These are phyloP conservation scores for Lissonota sp. DNA, from an alignment of 2,888 invertebrate species.

Conservation along the genomic window DNA sequence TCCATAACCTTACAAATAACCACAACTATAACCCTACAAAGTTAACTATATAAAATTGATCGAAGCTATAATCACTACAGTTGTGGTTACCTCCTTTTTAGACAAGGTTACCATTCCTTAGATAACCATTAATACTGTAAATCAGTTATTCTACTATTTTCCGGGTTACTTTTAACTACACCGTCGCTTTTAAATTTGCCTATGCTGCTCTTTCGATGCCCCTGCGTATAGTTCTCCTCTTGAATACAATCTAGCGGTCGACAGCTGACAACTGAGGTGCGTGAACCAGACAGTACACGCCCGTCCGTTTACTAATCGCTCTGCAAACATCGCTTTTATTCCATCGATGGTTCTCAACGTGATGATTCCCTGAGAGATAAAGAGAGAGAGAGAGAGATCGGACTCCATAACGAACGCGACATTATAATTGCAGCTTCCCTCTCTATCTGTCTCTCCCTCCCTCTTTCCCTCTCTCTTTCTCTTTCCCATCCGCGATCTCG, in stretches of 20 bases:
- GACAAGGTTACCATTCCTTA: too few species aligned
- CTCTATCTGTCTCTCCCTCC: slow-evolving; percentile 20
- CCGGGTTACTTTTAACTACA: slow-evolving; percentile 4
- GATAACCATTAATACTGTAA: too few species aligned
- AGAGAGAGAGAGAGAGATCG: too few species aligned
- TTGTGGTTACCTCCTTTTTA: too few species aligned
- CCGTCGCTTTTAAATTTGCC: slow-evolving; percentile 26
- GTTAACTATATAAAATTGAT: too few species aligned
- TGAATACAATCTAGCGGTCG: slow-evolving; percentile 54
- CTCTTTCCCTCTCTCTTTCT: slow-evolving; percentile 13
- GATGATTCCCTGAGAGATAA: neutral
- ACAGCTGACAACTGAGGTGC: slow-evolving; percentile 80
- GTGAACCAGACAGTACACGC: slow-evolving; percentile 81
- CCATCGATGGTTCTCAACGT: slow-evolving; percentile 74
- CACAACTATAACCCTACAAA: too few species aligned
- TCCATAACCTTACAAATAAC: too few species aligned
- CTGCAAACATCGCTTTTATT: slow-evolving; percentile 80
- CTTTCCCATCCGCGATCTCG: slow-evolving; percentile 14
- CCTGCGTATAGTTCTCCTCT: slow-evolving; percentile 47
- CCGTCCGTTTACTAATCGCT: slow-evolving; percentile 81
- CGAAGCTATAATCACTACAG: too few species aligned
- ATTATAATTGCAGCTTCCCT: neutral
- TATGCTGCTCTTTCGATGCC: slow-evolving; percentile 10
- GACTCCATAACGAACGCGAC: too few species aligned
- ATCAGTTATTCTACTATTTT: too few species aligned